Evolutionary conservation across 2,888 invertebrate genomes (phyloP), one percentile per base, ranked within the genome.

Genomic region (Lepidonotus clava): DNA sequence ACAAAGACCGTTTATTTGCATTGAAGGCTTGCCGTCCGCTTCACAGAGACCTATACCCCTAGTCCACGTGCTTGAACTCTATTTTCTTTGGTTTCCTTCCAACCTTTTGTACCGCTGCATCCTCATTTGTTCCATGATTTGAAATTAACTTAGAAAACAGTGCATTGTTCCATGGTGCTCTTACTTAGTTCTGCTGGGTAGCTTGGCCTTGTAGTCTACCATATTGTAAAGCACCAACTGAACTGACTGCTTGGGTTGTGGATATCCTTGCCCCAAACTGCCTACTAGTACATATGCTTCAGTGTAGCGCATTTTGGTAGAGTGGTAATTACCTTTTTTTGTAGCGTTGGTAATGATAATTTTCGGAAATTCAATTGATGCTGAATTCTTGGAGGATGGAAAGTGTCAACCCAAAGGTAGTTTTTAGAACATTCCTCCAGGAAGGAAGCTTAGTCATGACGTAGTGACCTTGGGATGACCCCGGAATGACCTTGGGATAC

Each of bases 211-310:
- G 36, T 71, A 71, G 71, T 71, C 34, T 71, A 61, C 2, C n/a
- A n/a, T 71, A 34, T 71, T 71, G 71, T 71, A 71, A 71, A 71
- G 34, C 38, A 71, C 71, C 21, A 71, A 11, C 4, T 34, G 14
- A 61, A 61, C 4, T 18, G 21, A n/a, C 71, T 71, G 71, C 71
- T 71, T 71, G 71, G 71, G 71, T 71, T 71, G 71, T 71, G 71
- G 38, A 71, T 71, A 71, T 71, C 71, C 71, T 71, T 71, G 71
- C 71, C 71, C 38, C 1, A 18, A 71, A 36, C 71, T 21, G 36
- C 71, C n/a, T 71, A 71, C 36, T n/a, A n/a, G n/a, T n/a, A n/a
- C n/a, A n/a, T 71, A 71, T 71, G 71, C 71, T 71, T 71, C 38
- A 71, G 71, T 71, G 36, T 71, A 71, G 71, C 71, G 71, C 71